Evolutionary conservation across 1,140 invertebrate species (phyloP), one percentile per base, ranked within the genome.

Genomic region (Armadillidium nasatum): DNA sequence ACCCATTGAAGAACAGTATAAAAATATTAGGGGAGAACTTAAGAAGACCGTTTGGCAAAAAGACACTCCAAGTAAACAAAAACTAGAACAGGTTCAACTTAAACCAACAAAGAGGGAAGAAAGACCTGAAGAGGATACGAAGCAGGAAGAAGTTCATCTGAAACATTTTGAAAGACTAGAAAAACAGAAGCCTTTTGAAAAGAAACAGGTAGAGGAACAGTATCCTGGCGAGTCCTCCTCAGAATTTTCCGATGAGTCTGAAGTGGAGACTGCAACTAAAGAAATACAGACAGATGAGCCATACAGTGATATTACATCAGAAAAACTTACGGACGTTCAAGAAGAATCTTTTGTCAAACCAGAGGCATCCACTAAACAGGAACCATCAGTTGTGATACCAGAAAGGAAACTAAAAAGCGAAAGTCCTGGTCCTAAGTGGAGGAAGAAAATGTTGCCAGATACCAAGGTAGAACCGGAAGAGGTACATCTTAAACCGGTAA

Each of bases 371-470:
- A 33, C 66, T 50, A 22, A 23, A 44, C 78, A 84, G 72, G 80
- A 84, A 45, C 71, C 74, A 13, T 83, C 85, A 33, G 79, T 83
- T 79, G 80, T 84, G 75, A 68, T 11, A 72, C 72, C 67, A 67
- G 50, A 75, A 60, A 54, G 73, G 15, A 67, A 75, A 22, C 73
- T 15, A 9, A 72, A 71, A 44, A 74, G 68, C 46, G 67, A 75
- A 23, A 44, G 46, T 22, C 13, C 45, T 0, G 22, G n/a, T 43
- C 44, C 72, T 23, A 74, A 75, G 23, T 54, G 33, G 0, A 72
- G 44, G 22, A 78, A 72, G 76, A 44, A 77, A 70, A 54, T 66
- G 72, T 45, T 68, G 23, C n/a, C 71, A 67, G 72, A 71, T 45
- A 13, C 72, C 72, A 54, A 73, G 44, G 77, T 76, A 21, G 75